Evolutionary conservation across 2,797 vertebrate species (phyloP).

Genomic region (Peromyscus attwateri): DNA sequence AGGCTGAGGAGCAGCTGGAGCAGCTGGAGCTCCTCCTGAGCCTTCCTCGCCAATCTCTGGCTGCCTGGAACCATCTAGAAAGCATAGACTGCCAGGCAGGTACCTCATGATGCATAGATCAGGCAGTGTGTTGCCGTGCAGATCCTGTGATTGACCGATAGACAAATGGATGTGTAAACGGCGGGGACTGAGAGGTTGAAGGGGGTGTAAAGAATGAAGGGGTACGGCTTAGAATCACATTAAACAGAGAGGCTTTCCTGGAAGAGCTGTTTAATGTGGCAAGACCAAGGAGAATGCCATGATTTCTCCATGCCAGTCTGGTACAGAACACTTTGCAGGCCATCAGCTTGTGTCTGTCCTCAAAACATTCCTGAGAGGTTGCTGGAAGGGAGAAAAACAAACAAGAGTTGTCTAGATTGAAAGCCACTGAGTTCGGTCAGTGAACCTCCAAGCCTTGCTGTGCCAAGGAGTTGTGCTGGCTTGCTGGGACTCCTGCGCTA

Average conservation of each 20-base stretch:
- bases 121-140: not conserved
- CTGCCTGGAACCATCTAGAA: not conserved
- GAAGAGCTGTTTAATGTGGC: not conserved
- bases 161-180: not conserved
- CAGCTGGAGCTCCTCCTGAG: not conserved
- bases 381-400: not conserved
- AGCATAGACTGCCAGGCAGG: not conserved
- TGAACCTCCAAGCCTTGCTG: accelerated
- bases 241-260: not conserved
- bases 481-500: not conserved
- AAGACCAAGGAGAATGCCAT: not conserved
- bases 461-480: not conserved
- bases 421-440: not conserved
- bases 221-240: accelerated
- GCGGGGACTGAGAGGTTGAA: accelerated
- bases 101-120: accelerated
- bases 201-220: not conserved
- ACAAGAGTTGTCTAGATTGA: no score
- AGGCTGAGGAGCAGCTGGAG: not conserved
- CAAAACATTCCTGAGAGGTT: not conserved
- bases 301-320: not conserved
- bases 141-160: not conserved
- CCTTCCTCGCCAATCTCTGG: not conserved
- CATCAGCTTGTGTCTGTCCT: not conserved
- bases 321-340: not conserved